Conservation (phyloP, 2,113 vertebrate genomes). For the Gadus chalcogrammus region DNA sequence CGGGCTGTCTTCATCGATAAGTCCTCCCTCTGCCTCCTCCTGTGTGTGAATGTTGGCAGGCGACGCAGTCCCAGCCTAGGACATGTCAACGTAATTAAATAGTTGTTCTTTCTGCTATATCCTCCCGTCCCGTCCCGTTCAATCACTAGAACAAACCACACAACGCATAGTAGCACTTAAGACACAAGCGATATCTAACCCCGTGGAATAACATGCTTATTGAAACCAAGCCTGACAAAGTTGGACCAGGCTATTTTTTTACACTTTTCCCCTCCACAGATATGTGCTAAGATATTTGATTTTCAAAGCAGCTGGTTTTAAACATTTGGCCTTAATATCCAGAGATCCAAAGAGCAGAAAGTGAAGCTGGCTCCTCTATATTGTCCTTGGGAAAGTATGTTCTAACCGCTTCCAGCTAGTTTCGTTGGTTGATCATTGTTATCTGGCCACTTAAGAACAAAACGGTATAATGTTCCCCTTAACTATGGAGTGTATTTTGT, state of each 20-base stretch:
- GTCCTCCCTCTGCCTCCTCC: slow-evolving; percentile 16
- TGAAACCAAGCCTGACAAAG: slow-evolving; percentile 42
- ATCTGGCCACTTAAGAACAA: background rate
- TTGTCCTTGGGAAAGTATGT: slow-evolving; percentile 12
- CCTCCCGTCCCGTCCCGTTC: slow-evolving; percentile 13
- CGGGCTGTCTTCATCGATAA: slow-evolving; percentile 25
- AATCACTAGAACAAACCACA: slow-evolving; percentile 40
- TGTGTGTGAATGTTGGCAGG: slow-evolving; percentile 40
- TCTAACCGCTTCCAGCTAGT: slow-evolving; percentile 19
- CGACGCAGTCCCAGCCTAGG: slow-evolving; percentile 24
- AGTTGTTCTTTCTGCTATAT: slow-evolving; percentile 12
- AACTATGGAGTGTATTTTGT: background rate
- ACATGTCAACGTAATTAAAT: slow-evolving; percentile 35
- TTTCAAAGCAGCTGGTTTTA: slow-evolving; percentile 17
- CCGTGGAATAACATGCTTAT: slow-evolving; percentile 1
- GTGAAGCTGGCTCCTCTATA: slow-evolving; percentile 3
- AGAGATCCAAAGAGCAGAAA: slow-evolving; percentile 14
- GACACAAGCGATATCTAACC: slow-evolving; percentile 23
- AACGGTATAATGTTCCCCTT: background rate
- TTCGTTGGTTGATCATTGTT: background rate
- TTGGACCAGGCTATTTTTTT: slow-evolving; percentile 18
- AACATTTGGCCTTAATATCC: too few relatives aligned
- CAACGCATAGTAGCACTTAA: slow-evolving; percentile 34
- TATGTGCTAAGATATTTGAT: too few relatives aligned
- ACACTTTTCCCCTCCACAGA: slow-evolving; percentile 16